Conservation (phyloP, 2,797 vertebrate species). For the Neopelma chrysocephalum region DNA sequence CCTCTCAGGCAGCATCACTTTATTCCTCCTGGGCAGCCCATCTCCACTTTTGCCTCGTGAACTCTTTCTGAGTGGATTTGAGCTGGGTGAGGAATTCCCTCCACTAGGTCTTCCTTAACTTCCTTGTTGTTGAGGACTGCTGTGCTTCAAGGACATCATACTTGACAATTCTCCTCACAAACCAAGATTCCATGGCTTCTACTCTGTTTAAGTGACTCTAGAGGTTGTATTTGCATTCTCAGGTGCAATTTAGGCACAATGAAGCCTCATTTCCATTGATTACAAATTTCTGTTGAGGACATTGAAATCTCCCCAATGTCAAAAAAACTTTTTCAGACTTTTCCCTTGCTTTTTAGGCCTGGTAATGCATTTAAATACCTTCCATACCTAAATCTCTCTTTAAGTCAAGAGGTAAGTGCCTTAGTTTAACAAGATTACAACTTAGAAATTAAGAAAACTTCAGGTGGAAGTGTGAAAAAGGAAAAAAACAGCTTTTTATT, state of each 20-base stretch:
- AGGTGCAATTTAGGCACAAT: neutral
- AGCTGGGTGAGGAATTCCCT: neutral
- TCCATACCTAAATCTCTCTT: neutral
- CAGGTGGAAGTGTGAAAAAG: too few species aligned
- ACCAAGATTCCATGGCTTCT: neutral
- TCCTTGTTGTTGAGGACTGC: neutral
- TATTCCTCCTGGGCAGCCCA: neutral
- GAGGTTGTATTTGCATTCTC: neutral
- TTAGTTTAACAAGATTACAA: too few species aligned
- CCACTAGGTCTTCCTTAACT: neutral
- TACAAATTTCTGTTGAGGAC: neutral
- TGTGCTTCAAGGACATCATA: neutral
- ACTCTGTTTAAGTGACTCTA: neutral
- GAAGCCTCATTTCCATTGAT: neutral
- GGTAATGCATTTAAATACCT: neutral
- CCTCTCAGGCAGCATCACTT: neutral
- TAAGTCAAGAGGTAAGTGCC: neutral
- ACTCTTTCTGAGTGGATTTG: neutral
- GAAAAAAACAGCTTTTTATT: too few species aligned
- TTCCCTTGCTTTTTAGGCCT: neutral
- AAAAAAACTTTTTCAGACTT: neutral
- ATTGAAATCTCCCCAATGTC: neutral
- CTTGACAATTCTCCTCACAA: neutral
- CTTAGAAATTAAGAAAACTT: too few species aligned
- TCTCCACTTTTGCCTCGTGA: neutral